Evolutionary conservation across 2,888 invertebrate species (phyloP).

Genomic region (Cartodere bifasciata): DNA sequence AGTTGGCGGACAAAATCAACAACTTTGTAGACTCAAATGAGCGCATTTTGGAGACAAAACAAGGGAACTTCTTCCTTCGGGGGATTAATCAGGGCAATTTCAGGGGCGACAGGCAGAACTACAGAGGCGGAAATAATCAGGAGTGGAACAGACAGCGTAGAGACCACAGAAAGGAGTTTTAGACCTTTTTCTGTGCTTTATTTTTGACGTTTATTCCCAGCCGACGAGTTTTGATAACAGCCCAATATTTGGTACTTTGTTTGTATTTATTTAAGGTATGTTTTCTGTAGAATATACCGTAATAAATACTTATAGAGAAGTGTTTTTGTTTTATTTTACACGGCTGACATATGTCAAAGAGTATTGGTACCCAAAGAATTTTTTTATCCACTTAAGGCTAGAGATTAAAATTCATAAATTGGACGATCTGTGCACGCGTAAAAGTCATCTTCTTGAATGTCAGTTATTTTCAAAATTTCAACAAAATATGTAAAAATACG

Average conservation of each 20-base stretch:
- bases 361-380: too few relatives aligned
- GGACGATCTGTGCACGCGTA: too few relatives aligned
- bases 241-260: too few relatives aligned
- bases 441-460: too few relatives aligned
- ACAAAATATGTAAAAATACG: too few relatives aligned
- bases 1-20: conserved; percentile 82
- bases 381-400: too few relatives aligned
- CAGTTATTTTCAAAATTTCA: too few relatives aligned
- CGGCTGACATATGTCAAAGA: too few relatives aligned
- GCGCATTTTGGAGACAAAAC: conserved; percentile 86
- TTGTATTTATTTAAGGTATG: too few relatives aligned
- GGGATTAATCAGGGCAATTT: conserved; percentile 49
- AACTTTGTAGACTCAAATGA: conserved; percentile 97
- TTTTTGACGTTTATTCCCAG: too few relatives aligned
- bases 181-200: conserved; percentile 6
- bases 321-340: neutral
- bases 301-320: neutral
- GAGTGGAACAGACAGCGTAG: conserved; percentile 46
- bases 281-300: neutral
- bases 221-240: too few relatives aligned
- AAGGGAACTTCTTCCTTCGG: conserved; percentile 78
- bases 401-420: too few relatives aligned
- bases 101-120: conserved; percentile 38
- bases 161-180: conserved; percentile 32
- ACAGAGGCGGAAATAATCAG: conserved; percentile 44